Conservation (phyloP, 2,888 invertebrate genomes). For the Cheilosia impressa region DNA sequence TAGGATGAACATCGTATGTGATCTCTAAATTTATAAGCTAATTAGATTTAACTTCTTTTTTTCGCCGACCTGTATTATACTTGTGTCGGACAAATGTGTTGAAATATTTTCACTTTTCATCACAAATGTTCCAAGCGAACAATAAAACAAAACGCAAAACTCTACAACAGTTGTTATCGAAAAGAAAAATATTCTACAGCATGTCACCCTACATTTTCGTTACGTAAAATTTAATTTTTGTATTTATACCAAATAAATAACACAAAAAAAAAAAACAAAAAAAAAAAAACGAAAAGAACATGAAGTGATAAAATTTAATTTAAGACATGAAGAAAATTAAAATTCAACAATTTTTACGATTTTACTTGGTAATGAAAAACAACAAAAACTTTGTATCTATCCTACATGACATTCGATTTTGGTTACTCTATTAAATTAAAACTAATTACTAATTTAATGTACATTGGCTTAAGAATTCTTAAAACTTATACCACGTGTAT, state of each 20-base stretch:
- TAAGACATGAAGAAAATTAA: slow-evolving; percentile 28
- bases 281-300: slow-evolving; percentile 47
- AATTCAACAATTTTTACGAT: slow-evolving; percentile 33
- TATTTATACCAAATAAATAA: slow-evolving; percentile 62
- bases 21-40: slow-evolving; percentile 77
- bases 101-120: slow-evolving; percentile 22
- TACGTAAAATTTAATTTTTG: slow-evolving; percentile 13
- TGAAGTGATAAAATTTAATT: slow-evolving; percentile 66
- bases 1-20: slow-evolving; percentile 76
- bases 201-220: slow-evolving; percentile 32
- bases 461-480: slow-evolving; percentile 66
- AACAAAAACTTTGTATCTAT: slow-evolving; percentile 27
- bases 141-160: slow-evolving; percentile 6
- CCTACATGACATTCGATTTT: slow-evolving; percentile 62
- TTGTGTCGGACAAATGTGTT: slow-evolving; percentile 1
- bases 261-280: not conserved
- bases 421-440: slow-evolving; percentile 40
- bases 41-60: slow-evolving; percentile 53
- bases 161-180: slow-evolving; percentile 24
- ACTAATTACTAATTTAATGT: slow-evolving; percentile 30
- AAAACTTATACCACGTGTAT: slow-evolving; percentile 41
- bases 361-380: slow-evolving; percentile 20
- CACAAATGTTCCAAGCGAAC: slow-evolving; percentile 32
- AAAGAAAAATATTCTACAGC: slow-evolving; percentile 27
- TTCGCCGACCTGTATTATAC: not conserved